Percentiles rank a stretch among this genome's conserved stretches.
These are phyloP conservation scores for Mimumesa dahlbomi DNA, from an alignment of 2,888 invertebrate species.

Conservation along the genomic window DNA sequence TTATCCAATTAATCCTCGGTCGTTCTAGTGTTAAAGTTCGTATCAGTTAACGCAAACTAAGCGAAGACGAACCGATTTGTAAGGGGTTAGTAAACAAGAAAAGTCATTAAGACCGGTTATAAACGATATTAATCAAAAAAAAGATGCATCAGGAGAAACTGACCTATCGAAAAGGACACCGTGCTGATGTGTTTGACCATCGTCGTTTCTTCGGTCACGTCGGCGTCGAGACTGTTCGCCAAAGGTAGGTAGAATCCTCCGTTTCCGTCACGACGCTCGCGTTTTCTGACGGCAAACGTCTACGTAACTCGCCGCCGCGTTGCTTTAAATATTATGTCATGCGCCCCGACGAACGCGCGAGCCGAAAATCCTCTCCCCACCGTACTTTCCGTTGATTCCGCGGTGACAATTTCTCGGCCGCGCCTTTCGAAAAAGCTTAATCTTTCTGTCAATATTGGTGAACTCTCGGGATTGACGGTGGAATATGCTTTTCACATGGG, in stretches of 20 bases:
- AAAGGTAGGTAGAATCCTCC: conserved; percentile 27
- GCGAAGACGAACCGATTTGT: too few species aligned
- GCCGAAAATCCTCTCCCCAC: conserved; percentile 30
- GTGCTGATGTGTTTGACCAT: conserved; percentile 59
- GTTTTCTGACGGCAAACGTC: conserved; percentile 30
- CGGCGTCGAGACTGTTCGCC: conserved; percentile 19
- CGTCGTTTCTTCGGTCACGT: not conserved
- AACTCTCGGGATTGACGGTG: too few species aligned
- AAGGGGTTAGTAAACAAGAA: not conserved
- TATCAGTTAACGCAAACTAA: too few species aligned
- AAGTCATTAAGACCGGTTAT: not conserved
- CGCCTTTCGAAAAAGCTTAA: too few species aligned
- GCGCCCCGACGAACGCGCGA: conserved; percentile 31
- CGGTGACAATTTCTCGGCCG: not conserved
- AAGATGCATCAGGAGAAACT: too few species aligned
- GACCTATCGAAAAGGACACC: conserved; percentile 54
- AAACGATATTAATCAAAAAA: not conserved
- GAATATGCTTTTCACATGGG: too few species aligned
- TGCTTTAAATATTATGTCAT: conserved; percentile 61
- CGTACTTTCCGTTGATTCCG: not conserved
- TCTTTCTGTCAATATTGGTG: too few species aligned
- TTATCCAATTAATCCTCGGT: too few species aligned
- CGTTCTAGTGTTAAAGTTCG: too few species aligned
- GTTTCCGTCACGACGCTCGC: conserved; percentile 19
- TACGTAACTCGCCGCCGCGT: conserved; percentile 23